Conservation (phyloP, 1,140 invertebrate species). For the Temnothorax curvispinosus region DNA sequence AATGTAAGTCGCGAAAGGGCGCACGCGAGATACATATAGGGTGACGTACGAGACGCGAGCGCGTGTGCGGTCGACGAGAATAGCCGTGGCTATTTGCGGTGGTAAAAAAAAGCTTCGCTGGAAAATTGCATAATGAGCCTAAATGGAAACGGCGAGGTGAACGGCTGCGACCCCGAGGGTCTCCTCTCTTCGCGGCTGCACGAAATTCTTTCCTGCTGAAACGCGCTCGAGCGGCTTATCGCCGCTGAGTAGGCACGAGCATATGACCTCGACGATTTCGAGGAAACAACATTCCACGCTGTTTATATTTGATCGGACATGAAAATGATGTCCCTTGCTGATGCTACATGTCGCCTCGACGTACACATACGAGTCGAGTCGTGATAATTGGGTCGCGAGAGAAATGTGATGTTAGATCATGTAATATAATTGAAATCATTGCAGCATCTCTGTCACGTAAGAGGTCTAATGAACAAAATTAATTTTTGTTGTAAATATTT, state of each 20-base stretch:
- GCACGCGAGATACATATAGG: slow-evolving; percentile 59
- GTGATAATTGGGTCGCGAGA: not conserved
- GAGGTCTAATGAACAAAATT: not conserved
- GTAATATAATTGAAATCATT: slow-evolving; percentile 5
- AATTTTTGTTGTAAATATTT: not conserved
- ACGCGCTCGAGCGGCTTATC: not conserved
- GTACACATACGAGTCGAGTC: not conserved
- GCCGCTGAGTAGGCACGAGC: not conserved
- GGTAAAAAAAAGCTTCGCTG: slow-evolving; percentile 63
- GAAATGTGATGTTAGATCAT: not conserved
- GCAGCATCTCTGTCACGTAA: not conserved
- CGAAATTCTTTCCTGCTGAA: slow-evolving; percentile 19
- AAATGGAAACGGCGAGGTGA: slow-evolving; percentile 58
- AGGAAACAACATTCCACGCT: not conserved
- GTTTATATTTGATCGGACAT: not conserved
- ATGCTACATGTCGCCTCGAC: not conserved
- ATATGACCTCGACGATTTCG: slow-evolving; percentile 12
- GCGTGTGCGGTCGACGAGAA: slow-evolving; percentile 46
- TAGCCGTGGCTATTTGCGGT: slow-evolving; percentile 61
- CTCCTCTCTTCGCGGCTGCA: too few relatives aligned
- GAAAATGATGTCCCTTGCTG: not conserved
- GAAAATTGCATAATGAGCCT: slow-evolving; percentile 72
- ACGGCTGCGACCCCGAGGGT: slow-evolving; percentile 53
- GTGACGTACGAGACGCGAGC: slow-evolving; percentile 50
- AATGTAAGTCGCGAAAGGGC: slow-evolving; percentile 70